Base-by-base conservation (phyloP, 1,140 invertebrate species). In the Calephelis nemesis region DNA sequence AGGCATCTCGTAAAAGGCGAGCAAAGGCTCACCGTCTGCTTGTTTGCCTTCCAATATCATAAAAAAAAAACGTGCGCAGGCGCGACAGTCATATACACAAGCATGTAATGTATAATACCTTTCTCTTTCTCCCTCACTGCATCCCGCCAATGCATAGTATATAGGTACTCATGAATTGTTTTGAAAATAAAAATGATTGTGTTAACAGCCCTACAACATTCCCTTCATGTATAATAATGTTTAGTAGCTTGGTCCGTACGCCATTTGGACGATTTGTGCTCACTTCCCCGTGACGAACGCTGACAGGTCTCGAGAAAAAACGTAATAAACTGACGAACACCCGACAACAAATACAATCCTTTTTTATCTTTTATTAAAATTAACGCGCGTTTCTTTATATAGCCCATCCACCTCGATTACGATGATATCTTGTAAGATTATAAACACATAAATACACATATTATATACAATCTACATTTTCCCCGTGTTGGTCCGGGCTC, bases 251-350 rank as follows among this genome's bases (percentile, higher is more conserved):
- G 63, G 70, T 63, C 63, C 63, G 64, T 68, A 70, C 66, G 70
- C 73, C 71, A 74, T 72, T 64, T 67, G 71, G 69, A 54, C 73
- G 67, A 77, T 75, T 77, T 71, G 67, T 73, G 75, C 60, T 72
- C 79, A 75, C 40, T 69, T 66, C 70, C 19, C 73, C 78, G 74
- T 78, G 73, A 78, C 78, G 68, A 74, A 66, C 75, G 66, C 68
- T 72, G 78, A 77, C 74, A 74, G 68, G 62, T 52, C 49, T 67
- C 67, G n/a, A 65, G 71, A 75, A 73, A 75, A 73, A 74, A 63
- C 60, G 10, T 47, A 73, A 76, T 73, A 72, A 74, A 68, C 64
- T 68, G 65, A 47, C 52, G 67, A 71, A 64, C 66, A 47, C 40
- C 58, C 50, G 60, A 54, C 63, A 52, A 65, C 68, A 73, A 74